A percentile compares a stretch with the other conserved stretches of the same genome.
These are phyloP conservation scores for Lipotes vexillifer DNA, from an alignment of 2,113 vertebrate genomes.

Conservation along the genomic window DNA sequence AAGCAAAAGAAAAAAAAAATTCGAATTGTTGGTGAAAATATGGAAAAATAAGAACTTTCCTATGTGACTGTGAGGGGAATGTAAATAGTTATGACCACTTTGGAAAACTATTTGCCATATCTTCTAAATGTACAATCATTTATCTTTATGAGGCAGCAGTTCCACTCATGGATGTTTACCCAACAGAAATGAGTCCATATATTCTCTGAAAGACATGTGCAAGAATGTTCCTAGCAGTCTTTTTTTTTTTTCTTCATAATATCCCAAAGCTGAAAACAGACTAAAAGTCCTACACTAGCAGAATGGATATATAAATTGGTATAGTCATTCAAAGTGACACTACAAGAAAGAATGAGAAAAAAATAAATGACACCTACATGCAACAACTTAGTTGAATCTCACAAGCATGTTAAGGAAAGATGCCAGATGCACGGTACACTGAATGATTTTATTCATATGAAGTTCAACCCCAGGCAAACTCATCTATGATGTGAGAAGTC, in stretches of 20 bases:
- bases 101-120: not conserved
- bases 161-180: not conserved
- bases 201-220: not conserved
- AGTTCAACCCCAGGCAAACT: not conserved
- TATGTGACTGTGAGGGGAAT: not conserved
- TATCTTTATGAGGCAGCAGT: not conserved
- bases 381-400: not conserved
- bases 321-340: accelerated
- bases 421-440: not conserved
- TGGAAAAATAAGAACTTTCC: not conserved
- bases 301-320: accelerated
- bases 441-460: not conserved
- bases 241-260: not conserved
- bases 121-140: not conserved
- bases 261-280: not conserved
- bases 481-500: not conserved
- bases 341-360: not conserved
- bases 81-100: not conserved
- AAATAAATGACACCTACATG: too few relatives aligned
- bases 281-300: not conserved
- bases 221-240: not conserved
- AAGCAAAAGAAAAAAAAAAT: not conserved
- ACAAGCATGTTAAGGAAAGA: not conserved
- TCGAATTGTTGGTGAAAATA: not conserved
- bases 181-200: not conserved